A percentile compares a stretch with the other conserved stretches of the same genome.
These are phyloP conservation scores for Tubulanus polymorphus DNA, from an alignment of 2,888 invertebrate species.

Conservation along the genomic window DNA sequence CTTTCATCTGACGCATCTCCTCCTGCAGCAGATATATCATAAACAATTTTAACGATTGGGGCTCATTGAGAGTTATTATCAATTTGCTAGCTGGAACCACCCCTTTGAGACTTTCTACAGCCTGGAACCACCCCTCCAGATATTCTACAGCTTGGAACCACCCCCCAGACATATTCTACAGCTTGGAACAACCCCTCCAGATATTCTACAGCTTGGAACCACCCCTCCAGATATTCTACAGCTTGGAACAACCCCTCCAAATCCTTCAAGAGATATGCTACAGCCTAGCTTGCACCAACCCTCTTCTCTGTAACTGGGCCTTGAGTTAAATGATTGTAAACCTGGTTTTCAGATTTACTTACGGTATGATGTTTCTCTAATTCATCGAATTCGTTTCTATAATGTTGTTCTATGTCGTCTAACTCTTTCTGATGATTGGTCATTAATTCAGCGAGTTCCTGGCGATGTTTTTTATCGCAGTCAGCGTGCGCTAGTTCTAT, in stretches of 20 bases:
- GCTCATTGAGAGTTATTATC: too few relatives aligned
- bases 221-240: background rate
- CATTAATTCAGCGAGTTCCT: slow-evolving; percentile 28
- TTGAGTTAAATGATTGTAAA: background rate
- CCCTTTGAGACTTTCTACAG: background rate
- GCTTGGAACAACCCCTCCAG: too few relatives aligned
- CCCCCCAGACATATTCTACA: background rate
- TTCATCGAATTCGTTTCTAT: slow-evolving; percentile 48
- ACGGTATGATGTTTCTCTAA: slow-evolving; percentile 24
- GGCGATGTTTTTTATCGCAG: slow-evolving; percentile 28
- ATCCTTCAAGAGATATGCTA: too few relatives aligned
- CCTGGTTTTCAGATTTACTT: slow-evolving; percentile 2
- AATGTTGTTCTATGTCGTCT: slow-evolving; percentile 51
- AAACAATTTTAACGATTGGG: too few relatives aligned
- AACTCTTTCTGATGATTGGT: slow-evolving; percentile 42
- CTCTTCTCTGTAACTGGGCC: background rate
- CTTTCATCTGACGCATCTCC: background rate
- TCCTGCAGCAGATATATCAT: too few relatives aligned
- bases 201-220: background rate
- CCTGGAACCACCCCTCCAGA: too few relatives aligned
- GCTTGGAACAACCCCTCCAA: too few relatives aligned
- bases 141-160: too few relatives aligned
- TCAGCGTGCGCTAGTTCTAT: slow-evolving; percentile 24
- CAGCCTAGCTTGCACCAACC: background rate
- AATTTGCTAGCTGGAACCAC: background rate